Evolutionary conservation across 1,140 invertebrate genomes (phyloP).

Genomic region (Ceratoteleas bidentatus): DNA sequence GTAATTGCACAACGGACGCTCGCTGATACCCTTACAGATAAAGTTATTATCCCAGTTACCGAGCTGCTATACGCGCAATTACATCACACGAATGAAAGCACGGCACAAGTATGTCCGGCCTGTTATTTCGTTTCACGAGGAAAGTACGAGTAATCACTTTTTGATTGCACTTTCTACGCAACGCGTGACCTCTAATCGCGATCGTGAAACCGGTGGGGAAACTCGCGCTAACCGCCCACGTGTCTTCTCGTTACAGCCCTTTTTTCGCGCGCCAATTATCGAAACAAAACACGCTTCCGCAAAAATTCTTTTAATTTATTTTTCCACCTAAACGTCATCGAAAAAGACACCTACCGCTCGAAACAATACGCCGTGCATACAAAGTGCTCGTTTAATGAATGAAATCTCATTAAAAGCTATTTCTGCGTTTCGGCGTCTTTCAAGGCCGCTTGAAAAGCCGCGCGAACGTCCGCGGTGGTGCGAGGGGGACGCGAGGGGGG

Average conservation of each 20-base stretch:
- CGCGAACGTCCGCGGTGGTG: not conserved
- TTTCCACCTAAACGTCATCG: no score
- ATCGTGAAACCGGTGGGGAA: slow-evolving; percentile 15
- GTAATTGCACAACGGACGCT: slow-evolving; percentile 19
- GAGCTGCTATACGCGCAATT: not conserved
- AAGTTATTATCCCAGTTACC: slow-evolving; percentile 19
- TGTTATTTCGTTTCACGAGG: slow-evolving; percentile 15
- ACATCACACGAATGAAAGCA: slow-evolving; percentile 21
- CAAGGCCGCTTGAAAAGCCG: slow-evolving; percentile 26
- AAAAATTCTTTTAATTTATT: no score
- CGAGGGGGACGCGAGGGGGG: not conserved
- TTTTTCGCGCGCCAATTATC: no score
- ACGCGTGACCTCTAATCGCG: slow-evolving; percentile 30
- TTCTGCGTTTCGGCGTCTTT: slow-evolving; percentile 25
- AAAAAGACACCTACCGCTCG: no score
- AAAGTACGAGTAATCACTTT: slow-evolving; percentile 51
- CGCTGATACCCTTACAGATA: slow-evolving; percentile 21
- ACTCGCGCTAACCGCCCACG: not conserved
- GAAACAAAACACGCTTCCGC: no score
- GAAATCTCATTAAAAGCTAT: slow-evolving; percentile 29
- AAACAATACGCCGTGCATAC: not conserved
- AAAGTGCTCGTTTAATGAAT: slow-evolving; percentile 26
- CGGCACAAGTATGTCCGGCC: slow-evolving; percentile 1
- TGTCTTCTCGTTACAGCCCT: no score
- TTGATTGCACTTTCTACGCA: slow-evolving; percentile 41